Conservation (phyloP, 1,140 invertebrate genomes). For the Contarinia nasturtii region DNA sequence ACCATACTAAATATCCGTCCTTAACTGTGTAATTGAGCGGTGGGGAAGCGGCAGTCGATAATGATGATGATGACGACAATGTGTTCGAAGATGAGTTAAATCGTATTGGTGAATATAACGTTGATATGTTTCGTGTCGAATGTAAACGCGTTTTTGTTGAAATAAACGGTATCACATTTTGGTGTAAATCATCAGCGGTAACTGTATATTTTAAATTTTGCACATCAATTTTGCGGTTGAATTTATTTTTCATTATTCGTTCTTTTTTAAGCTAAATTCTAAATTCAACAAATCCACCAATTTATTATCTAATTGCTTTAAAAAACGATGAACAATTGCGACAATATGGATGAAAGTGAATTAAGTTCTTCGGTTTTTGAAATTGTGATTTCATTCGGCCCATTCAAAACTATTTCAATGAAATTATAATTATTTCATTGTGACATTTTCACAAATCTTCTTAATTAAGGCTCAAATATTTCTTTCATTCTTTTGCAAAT, state of each 20-base stretch:
- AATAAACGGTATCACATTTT: background rate
- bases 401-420: too few relatives aligned
- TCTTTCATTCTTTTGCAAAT: too few relatives aligned
- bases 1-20: slow-evolving; percentile 42
- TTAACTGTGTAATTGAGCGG: slow-evolving; percentile 6
- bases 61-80: background rate
- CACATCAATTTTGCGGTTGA: background rate
- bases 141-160: background rate
- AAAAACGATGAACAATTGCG: too few relatives aligned
- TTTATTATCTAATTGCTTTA: too few relatives aligned
- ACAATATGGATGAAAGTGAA: too few relatives aligned
- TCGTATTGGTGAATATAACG: background rate
- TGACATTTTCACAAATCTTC: too few relatives aligned
- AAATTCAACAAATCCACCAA: too few relatives aligned
- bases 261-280: background rate
- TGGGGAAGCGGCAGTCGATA: background rate
- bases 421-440: too few relatives aligned
- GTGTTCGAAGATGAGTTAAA: background rate
- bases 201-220: background rate
- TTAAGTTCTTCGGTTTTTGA: too few relatives aligned
- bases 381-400: too few relatives aligned
- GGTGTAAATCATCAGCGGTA: background rate
- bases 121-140: background rate
- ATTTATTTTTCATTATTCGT: background rate
- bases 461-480: too few relatives aligned